phyloP scores from a whole-genome alignment of 2,797 vertebrate genomes.

The Odontamblyopus lacepedii region DNA sequence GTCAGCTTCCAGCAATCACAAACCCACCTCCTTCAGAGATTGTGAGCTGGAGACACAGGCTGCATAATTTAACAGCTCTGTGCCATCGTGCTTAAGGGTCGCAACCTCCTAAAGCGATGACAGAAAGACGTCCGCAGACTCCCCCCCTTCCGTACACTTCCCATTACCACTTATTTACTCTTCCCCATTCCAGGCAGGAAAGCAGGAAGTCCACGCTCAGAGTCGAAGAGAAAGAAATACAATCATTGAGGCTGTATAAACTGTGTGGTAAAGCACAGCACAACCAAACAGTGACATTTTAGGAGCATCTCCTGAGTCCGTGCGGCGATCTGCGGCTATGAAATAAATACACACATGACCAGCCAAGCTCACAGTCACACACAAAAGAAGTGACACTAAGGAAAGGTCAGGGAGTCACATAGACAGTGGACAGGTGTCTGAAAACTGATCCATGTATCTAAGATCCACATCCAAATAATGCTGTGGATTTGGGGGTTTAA shows the following conservation, averaged over 20 bases:
- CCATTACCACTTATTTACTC: constrained; percentile 83
- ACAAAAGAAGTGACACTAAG: constrained; percentile 59
- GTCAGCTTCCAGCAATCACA: constrained; percentile 82
- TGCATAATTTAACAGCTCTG: constrained; percentile 86
- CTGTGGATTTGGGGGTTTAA: not conserved
- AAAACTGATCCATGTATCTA: constrained; percentile 39
- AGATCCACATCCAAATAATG: constrained; percentile 20
- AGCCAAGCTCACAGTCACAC: constrained; percentile 49
- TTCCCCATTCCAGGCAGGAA: constrained; percentile 73
- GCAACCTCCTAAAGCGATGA: constrained; percentile 84
- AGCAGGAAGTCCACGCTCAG: constrained; percentile 55
- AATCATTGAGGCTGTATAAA: constrained; percentile 72
- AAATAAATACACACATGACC: constrained; percentile 56
- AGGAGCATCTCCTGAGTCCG: constrained; percentile 56
- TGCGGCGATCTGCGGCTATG: constrained; percentile 43
- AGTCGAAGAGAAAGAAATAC: constrained; percentile 27
- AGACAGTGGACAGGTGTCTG: constrained; percentile 57
- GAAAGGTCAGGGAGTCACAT: constrained; percentile 63
- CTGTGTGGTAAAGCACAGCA: constrained; percentile 68
- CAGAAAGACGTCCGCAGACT: constrained; percentile 77
- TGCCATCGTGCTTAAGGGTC: constrained; percentile 79
- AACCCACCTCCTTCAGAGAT: constrained; percentile 78
- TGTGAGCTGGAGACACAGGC: constrained; percentile 70
- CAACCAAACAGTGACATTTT: constrained; percentile 79
- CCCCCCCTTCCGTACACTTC: constrained; percentile 74